A percentile compares a stretch with the other conserved stretches of the same genome.
These are phyloP conservation scores for Hirudo medicinalis DNA, from an alignment of 1,140 invertebrate genomes.

Conservation along the genomic window DNA sequence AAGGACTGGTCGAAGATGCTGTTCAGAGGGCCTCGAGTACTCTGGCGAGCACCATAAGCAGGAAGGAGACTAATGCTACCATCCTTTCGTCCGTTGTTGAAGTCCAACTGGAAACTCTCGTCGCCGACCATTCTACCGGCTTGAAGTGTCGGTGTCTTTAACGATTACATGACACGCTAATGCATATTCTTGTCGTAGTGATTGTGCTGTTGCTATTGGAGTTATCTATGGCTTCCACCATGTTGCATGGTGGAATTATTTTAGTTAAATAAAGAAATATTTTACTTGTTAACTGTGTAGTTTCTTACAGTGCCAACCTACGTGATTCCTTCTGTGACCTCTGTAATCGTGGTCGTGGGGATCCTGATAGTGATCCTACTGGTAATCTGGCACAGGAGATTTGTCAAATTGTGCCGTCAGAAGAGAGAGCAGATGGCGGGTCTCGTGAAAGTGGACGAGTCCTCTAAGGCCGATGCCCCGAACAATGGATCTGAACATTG, in stretches of 20 bases:
- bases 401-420: not conserved
- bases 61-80: slow-evolving; percentile 48
- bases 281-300: not conserved
- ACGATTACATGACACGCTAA: too few relatives aligned
- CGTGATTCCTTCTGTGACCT: not conserved
- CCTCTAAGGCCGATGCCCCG: not conserved
- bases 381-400: slow-evolving; percentile 3
- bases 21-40: slow-evolving; percentile 28
- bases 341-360: not conserved
- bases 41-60: slow-evolving; percentile 56
- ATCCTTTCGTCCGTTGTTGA: slow-evolving; percentile 61
- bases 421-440: not conserved
- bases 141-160: not conserved
- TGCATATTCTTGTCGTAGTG: too few relatives aligned
- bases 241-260: too few relatives aligned
- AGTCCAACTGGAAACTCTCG: slow-evolving; percentile 60
- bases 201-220: too few relatives aligned
- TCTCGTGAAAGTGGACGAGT: not conserved
- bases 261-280: too few relatives aligned
- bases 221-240: too few relatives aligned
- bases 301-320: not conserved
- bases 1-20: slow-evolving; percentile 26
- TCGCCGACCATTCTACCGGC: slow-evolving; percentile 26
- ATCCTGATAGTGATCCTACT: not conserved
- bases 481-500: not conserved